Evolutionary conservation across 2,797 vertebrate species (phyloP).

Genomic region (Scyliorhinus canicula): DNA sequence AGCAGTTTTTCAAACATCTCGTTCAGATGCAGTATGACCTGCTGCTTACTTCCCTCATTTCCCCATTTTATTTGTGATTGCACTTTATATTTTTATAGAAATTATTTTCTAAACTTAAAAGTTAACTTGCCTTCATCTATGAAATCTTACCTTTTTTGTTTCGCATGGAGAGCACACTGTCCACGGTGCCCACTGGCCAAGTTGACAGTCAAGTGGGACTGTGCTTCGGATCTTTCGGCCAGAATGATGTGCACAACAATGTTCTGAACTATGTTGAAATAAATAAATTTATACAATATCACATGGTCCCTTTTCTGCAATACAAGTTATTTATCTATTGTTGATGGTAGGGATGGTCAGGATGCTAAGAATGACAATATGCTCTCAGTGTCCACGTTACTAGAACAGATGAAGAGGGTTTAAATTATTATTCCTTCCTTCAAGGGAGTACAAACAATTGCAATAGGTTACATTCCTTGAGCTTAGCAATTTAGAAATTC

Average conservation of each 20-base stretch:
- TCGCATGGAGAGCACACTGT: conserved; percentile 76
- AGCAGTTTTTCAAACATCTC: neutral
- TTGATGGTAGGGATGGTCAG: neutral
- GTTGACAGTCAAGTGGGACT: conserved; percentile 61
- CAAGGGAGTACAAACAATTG: neutral
- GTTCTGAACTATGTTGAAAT: conserved; percentile 38
- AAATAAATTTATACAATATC: conserved; percentile 21
- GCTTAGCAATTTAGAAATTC: neutral
- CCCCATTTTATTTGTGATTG: neutral
- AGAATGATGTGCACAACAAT: conserved; percentile 40
- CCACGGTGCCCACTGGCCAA: conserved; percentile 78
- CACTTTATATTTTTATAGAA: neutral
- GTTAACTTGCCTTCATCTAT: neutral
- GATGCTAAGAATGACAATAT: neutral
- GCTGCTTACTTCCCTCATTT: neutral
- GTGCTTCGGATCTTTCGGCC: conserved; percentile 49
- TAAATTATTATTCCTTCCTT: neutral
- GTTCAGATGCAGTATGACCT: neutral
- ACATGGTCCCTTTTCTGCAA: neutral
- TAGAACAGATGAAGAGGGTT: neutral
- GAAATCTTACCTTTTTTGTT: conserved; percentile 64
- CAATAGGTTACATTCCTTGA: neutral
- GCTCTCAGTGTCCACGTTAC: neutral
- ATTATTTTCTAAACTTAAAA: neutral
- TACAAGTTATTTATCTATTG: neutral